Evolutionary conservation across 2,888 invertebrate genomes (phyloP).

Genomic region (Zhuqinia jingwanae): DNA sequence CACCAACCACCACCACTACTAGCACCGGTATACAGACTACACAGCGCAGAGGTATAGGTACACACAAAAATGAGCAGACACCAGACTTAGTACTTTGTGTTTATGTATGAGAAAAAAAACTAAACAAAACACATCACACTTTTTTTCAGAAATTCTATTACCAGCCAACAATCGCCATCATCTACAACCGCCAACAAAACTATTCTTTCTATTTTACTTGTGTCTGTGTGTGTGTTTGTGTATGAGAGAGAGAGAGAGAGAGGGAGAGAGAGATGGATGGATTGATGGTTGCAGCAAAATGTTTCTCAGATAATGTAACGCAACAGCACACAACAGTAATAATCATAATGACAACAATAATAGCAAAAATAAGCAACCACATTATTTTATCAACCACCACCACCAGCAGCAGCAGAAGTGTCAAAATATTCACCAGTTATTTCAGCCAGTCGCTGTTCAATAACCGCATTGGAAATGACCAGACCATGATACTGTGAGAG

Average conservation of each 20-base stretch:
- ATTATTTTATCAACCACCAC: constrained; percentile 50
- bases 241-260: no score
- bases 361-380: constrained; percentile 62
- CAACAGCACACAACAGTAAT: constrained; percentile 61
- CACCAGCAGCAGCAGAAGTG: constrained; percentile 27
- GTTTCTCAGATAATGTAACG: constrained; percentile 54
- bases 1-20: not conserved
- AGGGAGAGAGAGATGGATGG: no score
- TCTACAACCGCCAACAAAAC: constrained; percentile 42
- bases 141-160: constrained; percentile 53
- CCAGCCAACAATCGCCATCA: constrained; percentile 32
- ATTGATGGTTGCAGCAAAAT: constrained; percentile 18
- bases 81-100: not conserved
- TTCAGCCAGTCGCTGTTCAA: constrained; percentile 14
- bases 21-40: not conserved
- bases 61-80: not conserved
- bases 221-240: no score
- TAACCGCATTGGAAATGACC: constrained; percentile 63
- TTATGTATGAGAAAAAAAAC: constrained; percentile 22
- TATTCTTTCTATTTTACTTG: constrained; percentile 27
- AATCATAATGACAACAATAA: constrained; percentile 49
- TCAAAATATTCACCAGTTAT: constrained; percentile 42
- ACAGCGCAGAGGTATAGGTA: not conserved
- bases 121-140: constrained; percentile 54
- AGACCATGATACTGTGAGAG: constrained; percentile 22